Evolutionary conservation across 2,888 invertebrate species (phyloP).

Genomic region (Sinotaia quadrata): DNA sequence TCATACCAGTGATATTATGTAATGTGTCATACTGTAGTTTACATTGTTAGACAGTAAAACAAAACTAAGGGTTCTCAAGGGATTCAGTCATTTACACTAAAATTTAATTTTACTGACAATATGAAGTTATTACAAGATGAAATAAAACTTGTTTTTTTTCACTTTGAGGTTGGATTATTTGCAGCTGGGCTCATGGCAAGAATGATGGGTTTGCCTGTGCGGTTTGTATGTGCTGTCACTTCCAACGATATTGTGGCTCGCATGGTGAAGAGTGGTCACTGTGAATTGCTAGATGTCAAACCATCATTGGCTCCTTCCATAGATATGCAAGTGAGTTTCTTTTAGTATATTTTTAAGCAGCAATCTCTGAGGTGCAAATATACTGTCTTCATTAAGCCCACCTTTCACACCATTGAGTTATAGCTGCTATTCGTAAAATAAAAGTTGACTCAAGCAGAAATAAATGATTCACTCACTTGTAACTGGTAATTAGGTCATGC

Average conservation of each 20-base stretch:
- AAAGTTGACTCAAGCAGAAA: too few species aligned
- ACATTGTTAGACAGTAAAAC: too few species aligned
- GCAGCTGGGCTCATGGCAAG: constrained; percentile 72
- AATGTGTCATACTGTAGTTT: background rate
- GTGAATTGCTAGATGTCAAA: constrained; percentile 46
- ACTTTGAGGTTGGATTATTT: constrained; percentile 25
- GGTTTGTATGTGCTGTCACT: constrained; percentile 72
- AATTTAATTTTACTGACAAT: too few species aligned
- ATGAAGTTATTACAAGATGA: background rate
- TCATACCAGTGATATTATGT: background rate
- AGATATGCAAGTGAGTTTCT: constrained; percentile 71
- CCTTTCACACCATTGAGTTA: too few species aligned
- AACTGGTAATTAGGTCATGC: too few species aligned
- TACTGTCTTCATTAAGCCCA: too few species aligned
- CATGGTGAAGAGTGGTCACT: constrained; percentile 64
- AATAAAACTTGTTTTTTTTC: background rate
- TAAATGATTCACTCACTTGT: too few species aligned
- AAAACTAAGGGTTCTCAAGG: too few species aligned
- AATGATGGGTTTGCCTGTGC: constrained; percentile 73
- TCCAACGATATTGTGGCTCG: constrained; percentile 71
- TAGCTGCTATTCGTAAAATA: too few species aligned
- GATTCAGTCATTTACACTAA: too few species aligned
- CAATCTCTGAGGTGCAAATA: too few species aligned
- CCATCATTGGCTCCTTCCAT: constrained; percentile 72
- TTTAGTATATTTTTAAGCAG: too few species aligned